Evolutionary conservation across 2,113 vertebrate genomes (phyloP).

Genomic region (Actinemys pallida): DNA sequence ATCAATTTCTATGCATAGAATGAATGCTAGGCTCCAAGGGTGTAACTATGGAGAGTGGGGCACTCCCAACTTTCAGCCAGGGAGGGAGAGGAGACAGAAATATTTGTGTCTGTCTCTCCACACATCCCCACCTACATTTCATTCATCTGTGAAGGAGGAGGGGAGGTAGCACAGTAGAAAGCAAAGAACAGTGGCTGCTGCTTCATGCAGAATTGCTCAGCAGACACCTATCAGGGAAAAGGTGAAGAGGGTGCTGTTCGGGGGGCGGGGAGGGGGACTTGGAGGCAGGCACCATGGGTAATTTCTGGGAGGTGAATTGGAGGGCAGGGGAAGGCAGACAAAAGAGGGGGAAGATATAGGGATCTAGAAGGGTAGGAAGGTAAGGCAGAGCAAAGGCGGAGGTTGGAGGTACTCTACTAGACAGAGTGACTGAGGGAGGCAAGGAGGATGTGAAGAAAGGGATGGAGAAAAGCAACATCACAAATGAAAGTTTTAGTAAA

Average conservation of each 20-base stretch:
- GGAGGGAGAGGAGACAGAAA: background rate
- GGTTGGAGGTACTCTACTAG: background rate
- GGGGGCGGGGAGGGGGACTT: too few relatives aligned
- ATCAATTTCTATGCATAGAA: background rate
- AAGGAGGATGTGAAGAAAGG: background rate
- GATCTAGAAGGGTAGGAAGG: background rate
- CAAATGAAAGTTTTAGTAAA: background rate
- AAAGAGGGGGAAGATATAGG: background rate
- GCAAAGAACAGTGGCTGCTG: background rate
- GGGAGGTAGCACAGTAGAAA: background rate
- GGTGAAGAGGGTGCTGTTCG: background rate
- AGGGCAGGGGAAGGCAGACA: background rate
- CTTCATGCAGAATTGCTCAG: background rate
- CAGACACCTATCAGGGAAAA: background rate
- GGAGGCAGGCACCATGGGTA: background rate
- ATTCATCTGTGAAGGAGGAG: slow-evolving; percentile 23
- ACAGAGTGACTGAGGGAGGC: background rate
- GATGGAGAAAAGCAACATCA: background rate
- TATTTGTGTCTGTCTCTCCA: background rate
- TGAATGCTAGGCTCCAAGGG: background rate
- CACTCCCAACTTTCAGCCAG: background rate
- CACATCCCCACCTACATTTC: background rate
- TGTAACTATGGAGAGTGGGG: background rate
- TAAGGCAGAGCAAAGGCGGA: background rate
- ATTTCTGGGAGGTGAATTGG: background rate